Conservation (phyloP, 2,113 vertebrate species). For the Neolamprologus toae region DNA sequence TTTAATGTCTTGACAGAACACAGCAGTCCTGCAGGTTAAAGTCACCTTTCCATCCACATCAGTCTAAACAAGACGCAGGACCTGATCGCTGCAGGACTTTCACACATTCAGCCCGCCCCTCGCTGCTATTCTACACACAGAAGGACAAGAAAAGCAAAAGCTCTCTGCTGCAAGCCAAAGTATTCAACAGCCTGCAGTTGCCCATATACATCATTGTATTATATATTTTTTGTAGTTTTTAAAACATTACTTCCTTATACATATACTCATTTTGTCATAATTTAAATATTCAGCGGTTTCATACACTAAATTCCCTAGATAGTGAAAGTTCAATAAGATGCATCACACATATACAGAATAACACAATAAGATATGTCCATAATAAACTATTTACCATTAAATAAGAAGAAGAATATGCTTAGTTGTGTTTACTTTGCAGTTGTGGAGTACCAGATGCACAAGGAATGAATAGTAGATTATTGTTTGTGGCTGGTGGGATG, state of each 20-base stretch:
- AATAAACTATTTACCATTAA: conserved; percentile 48
- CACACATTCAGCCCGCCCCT: conserved; percentile 7
- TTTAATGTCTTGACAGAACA: conserved; percentile 66
- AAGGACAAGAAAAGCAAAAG: not conserved
- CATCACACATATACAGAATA: conserved; percentile 65
- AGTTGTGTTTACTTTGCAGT: not conserved
- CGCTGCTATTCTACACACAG: not conserved
- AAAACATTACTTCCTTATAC: conserved; percentile 27
- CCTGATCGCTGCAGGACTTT: not conserved
- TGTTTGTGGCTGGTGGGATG: not conserved
- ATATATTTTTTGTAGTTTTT: not conserved
- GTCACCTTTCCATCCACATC: conserved; percentile 16
- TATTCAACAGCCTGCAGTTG: conserved; percentile 29
- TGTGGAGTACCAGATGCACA: conserved; percentile 13
- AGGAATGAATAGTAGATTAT: not conserved
- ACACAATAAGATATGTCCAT: conserved; percentile 56
- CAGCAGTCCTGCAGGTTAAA: conserved; percentile 29
- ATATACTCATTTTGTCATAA: conserved; percentile 43
- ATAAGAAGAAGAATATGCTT: conserved; percentile 27
- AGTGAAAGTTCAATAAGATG: conserved; percentile 61
- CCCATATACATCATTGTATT: conserved; percentile 18
- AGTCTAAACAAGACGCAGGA: conserved; percentile 20
- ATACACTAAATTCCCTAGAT: conserved; percentile 65
- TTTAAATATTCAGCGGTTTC: conserved; percentile 58
- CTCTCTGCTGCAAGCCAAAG: conserved; percentile 18